Evolutionary conservation across 2,797 vertebrate species (phyloP), one percentile per base, ranked within the genome.

Genomic region (Hozukius guyotensis): DNA sequence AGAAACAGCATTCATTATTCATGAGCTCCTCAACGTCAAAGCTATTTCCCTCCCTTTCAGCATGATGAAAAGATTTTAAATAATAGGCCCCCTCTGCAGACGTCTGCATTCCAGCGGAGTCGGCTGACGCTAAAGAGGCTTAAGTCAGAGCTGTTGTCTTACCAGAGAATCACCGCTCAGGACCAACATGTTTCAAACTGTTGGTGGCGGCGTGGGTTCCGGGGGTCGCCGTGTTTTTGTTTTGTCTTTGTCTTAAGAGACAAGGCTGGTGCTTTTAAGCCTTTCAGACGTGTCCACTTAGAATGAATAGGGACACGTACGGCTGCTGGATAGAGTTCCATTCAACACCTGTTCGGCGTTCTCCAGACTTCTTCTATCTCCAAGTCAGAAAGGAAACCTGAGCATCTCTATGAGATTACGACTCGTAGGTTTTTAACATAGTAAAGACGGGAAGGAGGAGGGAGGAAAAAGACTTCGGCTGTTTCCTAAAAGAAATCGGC

Each of bases 21-120:
- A 96, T 94, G 90, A 92, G 84, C 87, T 92, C 68, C 91, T 94
- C 93, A 88, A 94, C 91, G 94, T 95, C 93, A 95, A 92, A 95
- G 91, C 92, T 90, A 88, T 89, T 93, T 90, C 88, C 91, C 89
- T 82, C 90, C 92, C 90, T 95, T 94, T 95, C 92, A 94, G 85
- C 65, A 87, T 93, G 94, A 95, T 96, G 94, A 95, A 96, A 94
- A 94, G 91, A 93, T 94, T 94, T 94, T 92, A 95, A 96, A 95
- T 95, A 96, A 94, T 94, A 94, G 91, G 81, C 83, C 75, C 85
- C 90, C 83, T 91, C 63, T 85, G 90, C 89, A 92, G 91, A 94
- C 87, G 92, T 94, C 93, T 94, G 94, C 93, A 95, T 94, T 93
- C 92, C 93, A 89, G 83, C 66, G 70, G 87, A 91, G 89, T 83